A percentile compares a stretch with the other conserved stretches of the same genome.
Conservation (phyloP, 2,113 vertebrate species). For the Cariama cristata region DNA sequence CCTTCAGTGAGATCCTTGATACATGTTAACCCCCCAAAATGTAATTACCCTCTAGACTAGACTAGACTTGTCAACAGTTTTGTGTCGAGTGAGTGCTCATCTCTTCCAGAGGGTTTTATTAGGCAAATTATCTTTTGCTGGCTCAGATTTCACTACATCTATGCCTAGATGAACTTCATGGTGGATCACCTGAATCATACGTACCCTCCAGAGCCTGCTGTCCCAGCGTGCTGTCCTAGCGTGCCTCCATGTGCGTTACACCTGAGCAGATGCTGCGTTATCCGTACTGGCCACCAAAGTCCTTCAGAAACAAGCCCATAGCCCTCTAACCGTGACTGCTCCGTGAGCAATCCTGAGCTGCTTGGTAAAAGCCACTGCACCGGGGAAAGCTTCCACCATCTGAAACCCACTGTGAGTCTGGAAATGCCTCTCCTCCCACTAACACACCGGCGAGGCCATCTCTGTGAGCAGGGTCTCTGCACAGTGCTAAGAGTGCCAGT, state of each 20-base stretch:
- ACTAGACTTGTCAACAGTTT: neutral
- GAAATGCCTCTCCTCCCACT: neutral
- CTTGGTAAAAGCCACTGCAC: neutral
- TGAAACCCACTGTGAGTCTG: neutral
- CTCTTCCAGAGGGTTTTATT: neutral
- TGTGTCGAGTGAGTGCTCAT: neutral
- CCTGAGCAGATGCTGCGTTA: neutral
- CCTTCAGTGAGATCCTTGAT: neutral
- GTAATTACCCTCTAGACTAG: neutral
- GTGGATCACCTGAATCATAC: neutral
- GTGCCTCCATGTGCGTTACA: neutral
- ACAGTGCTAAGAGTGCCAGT: neutral
- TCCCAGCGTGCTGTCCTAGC: neutral
- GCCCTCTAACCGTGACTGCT: neutral
- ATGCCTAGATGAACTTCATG: neutral
- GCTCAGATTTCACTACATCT: neutral
- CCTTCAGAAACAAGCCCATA: neutral
- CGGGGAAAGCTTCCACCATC: neutral
- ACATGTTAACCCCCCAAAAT: neutral
- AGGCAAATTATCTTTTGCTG: neutral
- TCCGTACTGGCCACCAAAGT: neutral
- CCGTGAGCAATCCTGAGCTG: neutral
- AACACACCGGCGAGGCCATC: accelerated
- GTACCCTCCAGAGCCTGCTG: neutral
- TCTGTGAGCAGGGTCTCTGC: neutral